Conservation (phyloP, 2,113 vertebrate species). For the Gallinago undulata region DNA sequence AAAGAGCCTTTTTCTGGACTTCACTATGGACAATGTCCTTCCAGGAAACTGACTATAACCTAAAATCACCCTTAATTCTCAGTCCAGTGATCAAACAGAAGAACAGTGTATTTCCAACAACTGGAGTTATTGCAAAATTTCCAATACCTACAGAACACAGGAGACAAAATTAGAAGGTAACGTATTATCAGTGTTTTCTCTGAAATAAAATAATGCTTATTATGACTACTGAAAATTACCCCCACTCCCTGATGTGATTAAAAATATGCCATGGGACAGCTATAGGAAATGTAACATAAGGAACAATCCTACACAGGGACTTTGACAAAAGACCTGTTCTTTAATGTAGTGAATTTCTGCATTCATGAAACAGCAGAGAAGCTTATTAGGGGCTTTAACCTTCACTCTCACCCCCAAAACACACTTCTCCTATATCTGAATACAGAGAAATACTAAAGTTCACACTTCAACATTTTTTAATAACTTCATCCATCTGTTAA, state of each 20-base stretch:
- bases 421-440: neutral
- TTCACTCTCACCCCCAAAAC: neutral
- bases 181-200: neutral
- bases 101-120: neutral
- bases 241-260: neutral
- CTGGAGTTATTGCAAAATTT: neutral
- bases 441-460: neutral
- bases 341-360: neutral
- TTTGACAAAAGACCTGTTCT: neutral
- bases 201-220: neutral
- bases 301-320: neutral
- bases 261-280: neutral
- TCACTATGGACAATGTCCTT: neutral
- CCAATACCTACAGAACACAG: neutral
- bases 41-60: neutral
- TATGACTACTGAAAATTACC: neutral
- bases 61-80: neutral
- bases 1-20: neutral
- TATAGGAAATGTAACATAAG: neutral
- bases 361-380: neutral
- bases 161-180: neutral
- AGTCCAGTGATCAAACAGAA: neutral
- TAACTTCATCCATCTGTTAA: constrained; percentile 14
- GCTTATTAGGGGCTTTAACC: neutral
- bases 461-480: constrained; percentile 10